phyloP scores from a whole-genome alignment of 1,140 invertebrate genomes.

The Penaeus indicus region DNA sequence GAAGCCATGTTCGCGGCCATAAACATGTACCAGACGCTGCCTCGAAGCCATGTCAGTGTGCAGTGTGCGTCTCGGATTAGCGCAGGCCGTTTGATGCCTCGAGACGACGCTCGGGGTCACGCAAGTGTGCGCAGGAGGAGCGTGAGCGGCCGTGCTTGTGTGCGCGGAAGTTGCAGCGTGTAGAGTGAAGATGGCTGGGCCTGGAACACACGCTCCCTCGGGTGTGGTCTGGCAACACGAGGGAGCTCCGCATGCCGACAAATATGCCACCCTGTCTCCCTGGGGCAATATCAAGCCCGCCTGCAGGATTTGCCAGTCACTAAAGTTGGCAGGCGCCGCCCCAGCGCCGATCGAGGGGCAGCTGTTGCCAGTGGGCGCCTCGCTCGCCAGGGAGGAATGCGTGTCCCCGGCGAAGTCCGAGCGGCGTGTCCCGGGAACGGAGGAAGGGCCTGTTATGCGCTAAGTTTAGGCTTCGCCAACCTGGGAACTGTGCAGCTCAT shows the following conservation, averaged over 20 bases:
- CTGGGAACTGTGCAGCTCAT: slow-evolving; percentile 56
- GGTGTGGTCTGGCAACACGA: slow-evolving; percentile 5
- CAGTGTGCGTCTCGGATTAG: no score
- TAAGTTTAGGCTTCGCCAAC: slow-evolving; percentile 50
- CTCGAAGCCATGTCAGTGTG: no score
- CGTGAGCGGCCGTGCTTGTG: not conserved
- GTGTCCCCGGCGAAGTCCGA: not conserved
- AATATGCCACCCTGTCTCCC: slow-evolving; percentile 50
- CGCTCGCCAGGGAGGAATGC: slow-evolving; percentile 30
- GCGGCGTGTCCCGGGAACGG: not conserved
- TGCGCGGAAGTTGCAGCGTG: not conserved
- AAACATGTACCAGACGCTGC: no score
- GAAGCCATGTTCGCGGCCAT: no score
- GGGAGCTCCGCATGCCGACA: slow-evolving; percentile 36
- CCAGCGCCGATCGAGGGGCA: slow-evolving; percentile 8
- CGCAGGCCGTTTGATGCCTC: no score
- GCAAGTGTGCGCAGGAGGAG: slow-evolving; percentile 16
- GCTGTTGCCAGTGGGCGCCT: not conserved
- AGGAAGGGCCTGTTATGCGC: slow-evolving; percentile 16
- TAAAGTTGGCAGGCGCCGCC: slow-evolving; percentile 44
- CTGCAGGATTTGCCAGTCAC: slow-evolving; percentile 44
- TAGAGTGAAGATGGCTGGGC: not conserved
- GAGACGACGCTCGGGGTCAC: not conserved
- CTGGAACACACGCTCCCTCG: not conserved
- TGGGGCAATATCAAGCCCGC: slow-evolving; percentile 47